A percentile compares a stretch with the other conserved stretches of the same genome.
phyloP scores from a whole-genome alignment of 2,797 vertebrate species.

The Centroberyx gerrardi region DNA sequence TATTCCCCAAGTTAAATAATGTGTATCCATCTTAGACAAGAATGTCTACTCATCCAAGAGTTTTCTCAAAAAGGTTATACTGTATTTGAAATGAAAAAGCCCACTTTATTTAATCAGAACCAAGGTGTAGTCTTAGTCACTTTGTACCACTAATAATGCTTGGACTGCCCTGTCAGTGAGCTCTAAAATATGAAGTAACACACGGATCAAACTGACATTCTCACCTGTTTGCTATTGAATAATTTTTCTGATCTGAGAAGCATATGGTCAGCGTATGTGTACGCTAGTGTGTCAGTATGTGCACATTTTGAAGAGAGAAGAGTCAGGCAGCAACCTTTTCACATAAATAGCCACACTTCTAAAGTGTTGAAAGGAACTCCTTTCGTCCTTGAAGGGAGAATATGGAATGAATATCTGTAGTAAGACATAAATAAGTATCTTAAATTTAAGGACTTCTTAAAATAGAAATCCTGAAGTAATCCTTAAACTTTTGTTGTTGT shows the following conservation, averaged over 20 bases:
- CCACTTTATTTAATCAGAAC: not conserved
- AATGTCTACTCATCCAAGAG: not conserved
- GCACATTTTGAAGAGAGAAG: not conserved
- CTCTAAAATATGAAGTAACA: slow-evolving; percentile 9
- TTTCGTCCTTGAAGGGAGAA: slow-evolving; percentile 9
- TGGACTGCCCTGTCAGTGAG: not conserved
- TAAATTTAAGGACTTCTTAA: not conserved
- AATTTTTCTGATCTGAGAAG: not conserved
- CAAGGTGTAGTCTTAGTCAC: not conserved
- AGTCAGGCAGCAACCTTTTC: not conserved
- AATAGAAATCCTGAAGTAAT: not conserved
- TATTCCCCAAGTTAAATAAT: too few species aligned
- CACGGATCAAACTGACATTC: not conserved
- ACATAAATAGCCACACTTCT: slow-evolving; percentile 14
- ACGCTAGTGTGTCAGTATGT: not conserved
- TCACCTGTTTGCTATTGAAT: slow-evolving; percentile 18
- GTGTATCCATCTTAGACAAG: not conserved
- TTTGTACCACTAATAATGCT: not conserved
- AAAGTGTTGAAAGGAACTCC: slow-evolving; percentile 1
- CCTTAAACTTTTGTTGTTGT: not conserved
- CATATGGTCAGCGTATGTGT: slow-evolving; percentile 2
- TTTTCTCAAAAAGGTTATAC: too few species aligned
- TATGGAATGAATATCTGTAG: not conserved
- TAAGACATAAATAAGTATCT: not conserved
- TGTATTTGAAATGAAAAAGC: not conserved